Evolutionary conservation across 2,797 vertebrate species (phyloP), one percentile per base, ranked within the genome.

Genomic region (Todus mexicanus): DNA sequence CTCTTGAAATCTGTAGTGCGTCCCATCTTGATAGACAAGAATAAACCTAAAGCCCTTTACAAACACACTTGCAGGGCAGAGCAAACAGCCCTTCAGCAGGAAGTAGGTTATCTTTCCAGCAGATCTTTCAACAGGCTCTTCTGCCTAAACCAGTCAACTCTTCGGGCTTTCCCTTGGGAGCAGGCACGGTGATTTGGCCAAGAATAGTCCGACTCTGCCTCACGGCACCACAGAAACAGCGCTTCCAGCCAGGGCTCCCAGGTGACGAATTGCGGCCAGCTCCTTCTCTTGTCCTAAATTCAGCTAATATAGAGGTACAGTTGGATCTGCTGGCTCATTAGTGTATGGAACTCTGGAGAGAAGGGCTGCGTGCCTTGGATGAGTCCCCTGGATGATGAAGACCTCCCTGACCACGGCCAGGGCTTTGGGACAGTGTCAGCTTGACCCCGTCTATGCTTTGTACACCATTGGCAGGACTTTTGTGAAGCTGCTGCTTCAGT

Each of bases 21-120:
- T 84, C 77, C 86, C 63, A 81, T 90, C 90, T 79, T 79, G 86
- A 84, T 84, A 95, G 69, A 43, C 35, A 65, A 59, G 78, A 84
- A 63, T 91, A 89, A 80, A 89, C 66, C 29, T 63, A 78, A 84
- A 89, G 47, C 38, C 45, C 50, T 91, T 65, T 45, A 65, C 74
- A 91, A 92, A 86, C 74, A 56, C 47, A 13, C 53, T 75, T 81
- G 12, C 35, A 81, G 60, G 64, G 74, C 63, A 84, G 57, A 84
- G 54, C 71, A 93, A 84, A 60, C 40, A 88, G 37, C 15, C 13
- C 47, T 84, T 64, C 42, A 89, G 47, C 69, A 87, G 84, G 56
- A 91, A 90, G 68, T 7, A 50, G 47, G 59, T 71, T 94, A 73
- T 77, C 89, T 85, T 56, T 19, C 25, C 61, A 71, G 13, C 27